phyloP scores from a whole-genome alignment of 2,888 invertebrate genomes.

The Diarsia brunnea region DNA sequence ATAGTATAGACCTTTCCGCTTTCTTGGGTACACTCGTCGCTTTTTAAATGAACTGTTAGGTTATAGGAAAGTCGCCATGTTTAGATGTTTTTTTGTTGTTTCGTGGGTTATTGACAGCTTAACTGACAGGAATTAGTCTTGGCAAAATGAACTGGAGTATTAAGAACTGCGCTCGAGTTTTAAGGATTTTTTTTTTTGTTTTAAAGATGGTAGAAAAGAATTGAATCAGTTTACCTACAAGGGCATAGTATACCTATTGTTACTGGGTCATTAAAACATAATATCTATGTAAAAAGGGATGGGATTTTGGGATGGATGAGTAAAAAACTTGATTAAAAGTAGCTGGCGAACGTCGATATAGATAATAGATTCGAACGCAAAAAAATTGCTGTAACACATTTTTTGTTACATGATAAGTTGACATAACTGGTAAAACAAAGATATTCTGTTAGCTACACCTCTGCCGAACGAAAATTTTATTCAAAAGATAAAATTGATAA shows the following conservation, averaged over 20 bases:
- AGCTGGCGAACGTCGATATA: no score
- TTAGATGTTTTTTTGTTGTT: conserved; percentile 12
- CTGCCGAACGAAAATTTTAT: no score
- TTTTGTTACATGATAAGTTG: no score
- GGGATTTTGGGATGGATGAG: neutral
- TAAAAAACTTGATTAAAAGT: no score
- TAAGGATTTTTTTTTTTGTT: neutral
- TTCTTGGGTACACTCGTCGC: conserved; percentile 71
- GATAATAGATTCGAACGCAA: no score
- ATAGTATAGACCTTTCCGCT: conserved; percentile 75
- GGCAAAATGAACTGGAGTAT: neutral
- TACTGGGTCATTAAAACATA: neutral
- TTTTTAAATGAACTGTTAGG: conserved; percentile 60
- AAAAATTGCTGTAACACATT: no score
- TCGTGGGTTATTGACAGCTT: neutral
- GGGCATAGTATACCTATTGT: no score
- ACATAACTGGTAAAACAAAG: no score
- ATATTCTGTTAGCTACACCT: neutral
- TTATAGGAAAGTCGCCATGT: conserved; percentile 30
- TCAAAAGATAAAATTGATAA: no score
- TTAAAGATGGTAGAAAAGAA: neutral
- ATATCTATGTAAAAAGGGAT: no score
- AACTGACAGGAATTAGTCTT: neutral
- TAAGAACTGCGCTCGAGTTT: neutral
- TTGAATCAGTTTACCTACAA: neutral